Base-by-base conservation (phyloP, 2,888 invertebrate genomes). In the Andrena dorsata region DNA sequence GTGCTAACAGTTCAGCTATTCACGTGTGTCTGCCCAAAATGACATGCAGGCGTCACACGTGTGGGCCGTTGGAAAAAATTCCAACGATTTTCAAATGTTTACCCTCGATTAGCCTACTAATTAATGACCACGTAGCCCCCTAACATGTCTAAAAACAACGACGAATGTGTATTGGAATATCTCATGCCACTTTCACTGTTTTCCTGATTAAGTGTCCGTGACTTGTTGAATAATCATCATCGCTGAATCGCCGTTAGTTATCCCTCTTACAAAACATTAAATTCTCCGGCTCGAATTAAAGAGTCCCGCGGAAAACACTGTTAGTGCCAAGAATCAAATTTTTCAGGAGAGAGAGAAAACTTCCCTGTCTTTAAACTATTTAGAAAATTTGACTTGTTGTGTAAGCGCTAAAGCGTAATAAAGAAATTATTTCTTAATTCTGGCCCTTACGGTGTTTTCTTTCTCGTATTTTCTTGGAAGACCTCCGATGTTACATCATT, bases 31-130 rank as follows among this genome's bases (percentile, higher is more conserved):
- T 60, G 60, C 61, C 60, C 20, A 41, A 49, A 79, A 71, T 47
- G 71, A 61, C 74, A 20, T 35, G 66, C 58, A 63, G 76, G 20
- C 58, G 30, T 74, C 74, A 35, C 78, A 28, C 65, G 61, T 80
- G 80, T 56, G 51, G 75, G 3, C 71, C 47, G 56, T 68, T 23
- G 30, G 65, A 56, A 68, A 60, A 66, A 71, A 87, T 89, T 76
- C 64, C 76, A 76, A 83, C 72, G 61, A 82, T 88, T 88, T 28
- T 77, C 60, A 60, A 75, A 82, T 60, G 77, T 79, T 76, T 73
- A 66, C 66, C 76, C 56, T 70, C 28, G 28, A 61, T 82, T 80
- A 76, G 61, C 69, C 76, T 71, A 83, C 80, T 86, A 88, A 88
- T 88, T 86, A 84, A 84, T 73, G 79, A 13, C 61, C 68, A 32